Percentiles rank a stretch among this genome's conserved stretches.
phyloP scores from a whole-genome alignment of 2,113 vertebrate genomes.

The Clupea harengus region DNA sequence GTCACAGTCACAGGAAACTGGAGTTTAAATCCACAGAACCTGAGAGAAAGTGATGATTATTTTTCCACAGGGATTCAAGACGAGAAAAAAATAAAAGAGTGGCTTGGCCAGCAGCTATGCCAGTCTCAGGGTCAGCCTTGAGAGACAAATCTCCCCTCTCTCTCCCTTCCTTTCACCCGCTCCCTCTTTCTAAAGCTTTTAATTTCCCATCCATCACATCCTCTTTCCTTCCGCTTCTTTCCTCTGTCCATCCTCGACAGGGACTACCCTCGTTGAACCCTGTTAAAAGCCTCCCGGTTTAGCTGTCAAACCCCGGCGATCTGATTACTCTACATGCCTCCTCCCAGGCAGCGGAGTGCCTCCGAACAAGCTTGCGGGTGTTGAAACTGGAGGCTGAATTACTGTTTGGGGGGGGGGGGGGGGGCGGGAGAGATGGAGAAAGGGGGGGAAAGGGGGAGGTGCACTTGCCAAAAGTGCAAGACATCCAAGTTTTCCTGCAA shows the following conservation, averaged over 20 bases:
- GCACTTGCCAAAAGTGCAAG: constrained; percentile 33
- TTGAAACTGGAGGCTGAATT: constrained; percentile 33
- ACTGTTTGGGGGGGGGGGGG: not conserved
- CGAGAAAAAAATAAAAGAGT: constrained; percentile 3
- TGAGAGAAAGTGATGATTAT: constrained; percentile 34
- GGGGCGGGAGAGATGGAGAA: not conserved
- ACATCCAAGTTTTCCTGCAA: constrained; percentile 30
- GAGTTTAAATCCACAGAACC: constrained; percentile 35
- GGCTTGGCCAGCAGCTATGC: constrained; percentile 20
- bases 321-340: constrained; percentile 38
- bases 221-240: not conserved
- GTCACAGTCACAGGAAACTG: constrained; percentile 19
- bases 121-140: constrained; percentile 32
- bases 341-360: constrained; percentile 25
- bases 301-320: constrained; percentile 23
- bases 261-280: constrained; percentile 4
- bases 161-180: not conserved
- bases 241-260: constrained; percentile 13
- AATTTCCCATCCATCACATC: constrained; percentile 38
- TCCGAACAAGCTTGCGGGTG: constrained; percentile 36
- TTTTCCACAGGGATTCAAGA: constrained; percentile 36
- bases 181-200: constrained; percentile 24
- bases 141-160: constrained; percentile 18
- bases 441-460: not conserved
- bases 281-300: constrained; percentile 12